A percentile compares a stretch with the other conserved stretches of the same genome.
Evolutionary conservation across 2,888 invertebrate species (phyloP).

Genomic region (Zygogramma bicolorata): DNA sequence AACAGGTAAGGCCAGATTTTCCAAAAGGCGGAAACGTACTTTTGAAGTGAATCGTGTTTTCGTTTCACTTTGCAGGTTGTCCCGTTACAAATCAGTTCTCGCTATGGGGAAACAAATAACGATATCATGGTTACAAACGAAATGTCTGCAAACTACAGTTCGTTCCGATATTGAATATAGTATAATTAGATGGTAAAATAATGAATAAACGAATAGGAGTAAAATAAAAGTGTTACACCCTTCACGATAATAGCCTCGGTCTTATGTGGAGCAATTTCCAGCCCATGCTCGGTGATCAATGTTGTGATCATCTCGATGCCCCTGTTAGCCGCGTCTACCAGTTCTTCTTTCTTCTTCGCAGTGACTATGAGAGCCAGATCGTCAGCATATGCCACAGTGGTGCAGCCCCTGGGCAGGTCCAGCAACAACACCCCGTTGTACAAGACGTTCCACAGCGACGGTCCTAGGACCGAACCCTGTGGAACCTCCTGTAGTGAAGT

Average conservation of each 20-base stretch:
- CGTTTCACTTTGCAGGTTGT: too few species aligned
- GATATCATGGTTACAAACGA: too few species aligned
- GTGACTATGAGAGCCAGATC: slow-evolving; percentile 20
- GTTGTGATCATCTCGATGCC: neutral
- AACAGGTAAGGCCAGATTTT: too few species aligned
- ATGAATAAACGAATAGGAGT: too few species aligned
- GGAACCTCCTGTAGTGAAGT: slow-evolving; percentile 17
- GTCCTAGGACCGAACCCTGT: slow-evolving; percentile 27
- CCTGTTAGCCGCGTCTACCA: slow-evolving; percentile 6
- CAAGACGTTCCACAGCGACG: slow-evolving; percentile 22
- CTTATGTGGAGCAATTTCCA: slow-evolving; percentile 27
- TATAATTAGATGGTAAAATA: too few species aligned
- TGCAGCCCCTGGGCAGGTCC: neutral
- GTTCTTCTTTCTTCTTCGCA: slow-evolving; percentile 1
- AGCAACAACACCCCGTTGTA: slow-evolving; percentile 8
- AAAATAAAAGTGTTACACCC: too few species aligned
- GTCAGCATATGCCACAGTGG: slow-evolving; percentile 21
- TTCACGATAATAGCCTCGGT: slow-evolving; percentile 32
- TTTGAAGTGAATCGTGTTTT: too few species aligned
- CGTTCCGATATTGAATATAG: too few species aligned
- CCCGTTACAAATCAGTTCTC: too few species aligned
- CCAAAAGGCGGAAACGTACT: too few species aligned
- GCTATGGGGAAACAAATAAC: too few species aligned
- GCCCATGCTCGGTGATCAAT: slow-evolving; percentile 13
- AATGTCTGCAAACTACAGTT: too few species aligned